These are phyloP conservation scores for Ormyrus pomaceus DNA, from an alignment of 2,888 invertebrate genomes.

Conservation along the genomic window DNA sequence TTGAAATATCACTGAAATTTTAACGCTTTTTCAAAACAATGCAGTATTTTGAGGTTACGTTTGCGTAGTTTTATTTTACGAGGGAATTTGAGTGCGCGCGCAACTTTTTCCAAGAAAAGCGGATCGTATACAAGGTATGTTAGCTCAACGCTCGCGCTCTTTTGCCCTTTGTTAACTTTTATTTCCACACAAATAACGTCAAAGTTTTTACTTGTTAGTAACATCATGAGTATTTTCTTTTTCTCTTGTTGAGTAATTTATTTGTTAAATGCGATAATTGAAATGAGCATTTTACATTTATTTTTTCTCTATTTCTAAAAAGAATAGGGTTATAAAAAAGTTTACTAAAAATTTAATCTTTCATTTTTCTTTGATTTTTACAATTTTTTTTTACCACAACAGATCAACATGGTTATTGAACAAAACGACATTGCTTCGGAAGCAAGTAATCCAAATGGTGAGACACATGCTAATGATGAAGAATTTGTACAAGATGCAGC, in stretches of 20 bases:
- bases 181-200: too few species aligned
- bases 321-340: too few species aligned
- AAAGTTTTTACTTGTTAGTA: too few species aligned
- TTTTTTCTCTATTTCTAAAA: too few species aligned
- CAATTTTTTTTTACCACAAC: neutral
- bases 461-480: constrained; percentile 16
- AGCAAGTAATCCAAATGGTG: constrained; percentile 14
- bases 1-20: neutral
- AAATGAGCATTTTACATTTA: too few species aligned
- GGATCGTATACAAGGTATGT: neutral
- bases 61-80: constrained; percentile 23
- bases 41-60: constrained; percentile 9
- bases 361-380: too few species aligned
- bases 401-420: constrained; percentile 49
- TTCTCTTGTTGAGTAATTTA: too few species aligned
- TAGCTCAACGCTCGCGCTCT: too few species aligned
- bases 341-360: too few species aligned
- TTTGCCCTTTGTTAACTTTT: too few species aligned
- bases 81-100: constrained; percentile 38
- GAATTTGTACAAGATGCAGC: constrained; percentile 9
- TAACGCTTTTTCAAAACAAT: neutral
- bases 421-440: constrained; percentile 17
- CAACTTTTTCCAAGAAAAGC: neutral
- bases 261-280: too few species aligned
- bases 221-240: too few species aligned